Evolutionary conservation across 2,888 invertebrate genomes (phyloP).

Genomic region (Zelleria hepariella): DNA sequence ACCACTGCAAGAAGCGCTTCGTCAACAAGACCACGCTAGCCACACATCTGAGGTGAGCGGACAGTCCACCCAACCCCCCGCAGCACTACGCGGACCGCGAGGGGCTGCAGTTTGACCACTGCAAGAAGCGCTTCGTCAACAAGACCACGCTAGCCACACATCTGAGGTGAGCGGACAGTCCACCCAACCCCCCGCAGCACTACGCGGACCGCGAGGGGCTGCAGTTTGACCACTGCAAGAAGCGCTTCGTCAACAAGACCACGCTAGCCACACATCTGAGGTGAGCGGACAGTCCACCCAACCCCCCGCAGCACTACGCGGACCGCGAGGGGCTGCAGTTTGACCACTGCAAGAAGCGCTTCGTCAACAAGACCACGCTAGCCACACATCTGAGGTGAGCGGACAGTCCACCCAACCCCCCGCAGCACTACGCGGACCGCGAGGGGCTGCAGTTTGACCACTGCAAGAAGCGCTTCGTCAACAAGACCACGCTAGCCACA

Average conservation of each 20-base stretch:
- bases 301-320: too few species aligned
- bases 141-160: constrained; percentile 54
- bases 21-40: constrained; percentile 54
- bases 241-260: constrained; percentile 53
- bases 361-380: constrained; percentile 54
- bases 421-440: too few species aligned
- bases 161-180: constrained; percentile 49
- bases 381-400: constrained; percentile 52
- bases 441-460: constrained; percentile 60
- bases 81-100: too few species aligned
- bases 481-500: constrained; percentile 50
- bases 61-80: too few species aligned
- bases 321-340: constrained; percentile 57
- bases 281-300: too few species aligned
- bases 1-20: constrained; percentile 56
- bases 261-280: constrained; percentile 55
- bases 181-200: too few species aligned
- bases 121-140: constrained; percentile 58
- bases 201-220: constrained; percentile 55
- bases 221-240: constrained; percentile 60
- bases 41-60: constrained; percentile 54
- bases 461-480: constrained; percentile 57
- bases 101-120: constrained; percentile 57
- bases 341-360: constrained; percentile 56
- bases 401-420: too few species aligned